Evolutionary conservation across 2,113 vertebrate species (phyloP).

Genomic region (Dendrocopos noguchii): DNA sequence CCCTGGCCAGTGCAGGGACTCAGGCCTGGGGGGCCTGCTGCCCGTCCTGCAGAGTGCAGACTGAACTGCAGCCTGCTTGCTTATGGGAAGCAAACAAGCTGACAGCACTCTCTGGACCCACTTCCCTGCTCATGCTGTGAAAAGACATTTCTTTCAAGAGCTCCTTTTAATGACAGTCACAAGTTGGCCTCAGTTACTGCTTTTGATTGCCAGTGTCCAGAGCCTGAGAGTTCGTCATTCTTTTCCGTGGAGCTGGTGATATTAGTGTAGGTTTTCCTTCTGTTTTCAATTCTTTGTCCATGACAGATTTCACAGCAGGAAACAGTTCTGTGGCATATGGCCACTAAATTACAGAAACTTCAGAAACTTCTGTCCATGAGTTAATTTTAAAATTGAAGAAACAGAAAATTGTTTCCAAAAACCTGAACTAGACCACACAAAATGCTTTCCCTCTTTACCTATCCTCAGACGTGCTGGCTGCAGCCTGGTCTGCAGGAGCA

Average conservation of each 20-base stretch:
- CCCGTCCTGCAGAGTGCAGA: fast-evolving
- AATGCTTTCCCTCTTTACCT: neutral
- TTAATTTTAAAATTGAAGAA: constrained; percentile 74
- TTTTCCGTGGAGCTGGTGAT: constrained; percentile 39
- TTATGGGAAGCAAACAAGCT: neutral
- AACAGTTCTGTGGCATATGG: constrained; percentile 74
- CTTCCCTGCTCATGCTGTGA: neutral
- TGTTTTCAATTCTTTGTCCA: constrained; percentile 69
- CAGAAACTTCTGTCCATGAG: constrained; percentile 75
- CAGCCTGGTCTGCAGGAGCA: neutral
- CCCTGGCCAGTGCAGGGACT: neutral
- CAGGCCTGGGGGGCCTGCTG: fast-evolving
- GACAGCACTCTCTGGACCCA: neutral
- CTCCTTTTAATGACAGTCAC: neutral
- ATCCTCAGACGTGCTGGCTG: neutral
- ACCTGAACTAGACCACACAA: neutral
- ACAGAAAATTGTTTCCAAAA: constrained; percentile 8
- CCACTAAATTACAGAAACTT: constrained; percentile 75
- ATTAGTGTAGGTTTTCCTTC: constrained; percentile 68
- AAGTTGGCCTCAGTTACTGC: neutral
- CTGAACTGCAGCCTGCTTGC: neutral
- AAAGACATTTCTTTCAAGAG: neutral
- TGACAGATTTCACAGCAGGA: constrained; percentile 79
- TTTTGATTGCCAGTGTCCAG: constrained; percentile 10
- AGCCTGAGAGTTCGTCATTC: neutral